Evolutionary conservation across 2,113 vertebrate species (phyloP), one percentile per base, ranked within the genome.

Genomic region (Brachyhypopomus occidentalis): DNA sequence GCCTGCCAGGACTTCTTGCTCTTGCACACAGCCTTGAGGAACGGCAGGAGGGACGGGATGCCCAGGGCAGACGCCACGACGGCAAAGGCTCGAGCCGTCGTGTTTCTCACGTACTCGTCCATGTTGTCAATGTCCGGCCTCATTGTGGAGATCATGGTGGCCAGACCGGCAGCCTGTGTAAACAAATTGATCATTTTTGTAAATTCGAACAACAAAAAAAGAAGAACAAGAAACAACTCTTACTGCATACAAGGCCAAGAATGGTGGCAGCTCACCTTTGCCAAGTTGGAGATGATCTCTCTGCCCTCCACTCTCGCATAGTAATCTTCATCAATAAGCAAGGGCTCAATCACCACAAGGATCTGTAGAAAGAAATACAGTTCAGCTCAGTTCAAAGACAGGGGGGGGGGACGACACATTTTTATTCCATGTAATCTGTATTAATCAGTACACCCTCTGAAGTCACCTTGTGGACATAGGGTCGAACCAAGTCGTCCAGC

Each of bases 1-100:
- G 98, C 98, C 85, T 99, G 97, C 98, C 98, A 99, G 4, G 98
- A 98, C 74, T 99, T 99, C 87, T 99, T 99, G 92, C 98, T 99
- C 88, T 99, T 99, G 72, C 98, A 99, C 79, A 99, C 97, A 20
- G 98, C 98, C 91, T 99, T 99, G 87, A 99, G 92, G 89, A 99
- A 99, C 12, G 98, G 98, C 77, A 99, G 86, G 25, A 99, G 94
- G 30, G 98, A 99, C 77, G 98, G 98, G 84, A 99, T 99, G 52
- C 98, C 98, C n/a, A 99, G 91, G 30, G 98, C 98, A 38, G 98
- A 99, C 0, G 98, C 98, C 79, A 99, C 98, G 0, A 99, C 98
- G 0, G 98, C 97, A 82, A 99, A 99, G 87, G 98, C 98, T 88
- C 98, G 92, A 82, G 98, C 98, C 4, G 98, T 99, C 45, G 98